These are phyloP conservation scores for Oasisia sp. DNA, from an alignment of 2,888 invertebrate genomes.

Conservation along the genomic window DNA sequence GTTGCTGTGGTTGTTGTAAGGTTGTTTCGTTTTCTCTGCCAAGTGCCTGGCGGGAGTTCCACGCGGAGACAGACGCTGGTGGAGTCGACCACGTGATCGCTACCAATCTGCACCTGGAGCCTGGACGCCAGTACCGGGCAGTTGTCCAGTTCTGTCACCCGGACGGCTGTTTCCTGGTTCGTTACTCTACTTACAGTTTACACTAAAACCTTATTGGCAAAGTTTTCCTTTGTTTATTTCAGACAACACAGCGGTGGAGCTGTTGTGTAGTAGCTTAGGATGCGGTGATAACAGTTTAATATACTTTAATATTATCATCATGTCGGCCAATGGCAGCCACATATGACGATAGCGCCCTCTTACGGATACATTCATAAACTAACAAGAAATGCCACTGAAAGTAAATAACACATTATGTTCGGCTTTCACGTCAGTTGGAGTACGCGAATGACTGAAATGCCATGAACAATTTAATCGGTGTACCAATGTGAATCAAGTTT, in stretches of 20 bases:
- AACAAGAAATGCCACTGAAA: no score
- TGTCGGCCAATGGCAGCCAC: no score
- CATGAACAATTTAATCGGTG: no score
- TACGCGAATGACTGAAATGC: no score
- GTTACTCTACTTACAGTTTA: neutral
- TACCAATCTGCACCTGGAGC: neutral
- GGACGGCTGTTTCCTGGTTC: constrained; percentile 1
- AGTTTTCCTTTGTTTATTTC: neutral
- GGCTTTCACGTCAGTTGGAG: no score
- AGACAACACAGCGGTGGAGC: neutral
- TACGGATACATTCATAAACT: no score
- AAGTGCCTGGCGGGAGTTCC: neutral
- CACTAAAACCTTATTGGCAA: neutral
- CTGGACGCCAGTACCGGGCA: neutral
- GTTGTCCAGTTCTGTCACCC: constrained; percentile 6
- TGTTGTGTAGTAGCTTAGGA: neutral
- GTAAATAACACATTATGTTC: neutral
- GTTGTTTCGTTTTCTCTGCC: neutral
- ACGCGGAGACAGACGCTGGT: neutral
- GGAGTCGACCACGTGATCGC: neutral
- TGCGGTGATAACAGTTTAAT: neutral
- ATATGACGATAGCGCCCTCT: no score
- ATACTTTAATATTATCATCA: neutral
- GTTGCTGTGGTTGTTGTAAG: neutral
- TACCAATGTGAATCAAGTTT: no score